Percentiles rank a stretch among this genome's conserved stretches.
Evolutionary conservation across 2,797 vertebrate species (phyloP).

Genomic region (Nannoperca australis): DNA sequence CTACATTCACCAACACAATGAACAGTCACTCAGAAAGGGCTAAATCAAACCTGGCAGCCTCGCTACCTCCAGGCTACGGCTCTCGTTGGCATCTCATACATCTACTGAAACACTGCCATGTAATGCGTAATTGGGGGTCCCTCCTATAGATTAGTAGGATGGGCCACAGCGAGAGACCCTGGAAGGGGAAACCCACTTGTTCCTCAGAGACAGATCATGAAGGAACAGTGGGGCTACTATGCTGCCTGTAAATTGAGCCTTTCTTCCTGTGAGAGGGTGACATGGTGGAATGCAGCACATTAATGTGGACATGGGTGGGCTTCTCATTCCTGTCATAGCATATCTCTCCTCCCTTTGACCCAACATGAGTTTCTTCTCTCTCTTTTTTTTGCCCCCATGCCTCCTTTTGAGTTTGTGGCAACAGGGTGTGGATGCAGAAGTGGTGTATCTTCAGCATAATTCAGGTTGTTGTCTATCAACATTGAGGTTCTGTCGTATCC

Average conservation of each 20-base stretch:
- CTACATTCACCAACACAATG: constrained; percentile 29
- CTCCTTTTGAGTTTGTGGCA: constrained; percentile 44
- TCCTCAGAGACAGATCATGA: constrained; percentile 59
- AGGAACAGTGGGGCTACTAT: constrained; percentile 85
- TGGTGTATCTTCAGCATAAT: constrained; percentile 9
- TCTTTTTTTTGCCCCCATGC: constrained; percentile 18
- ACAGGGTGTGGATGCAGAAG: constrained; percentile 24
- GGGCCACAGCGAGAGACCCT: constrained; percentile 53
- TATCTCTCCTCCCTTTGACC: constrained; percentile 63
- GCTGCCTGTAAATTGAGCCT: constrained; percentile 84
- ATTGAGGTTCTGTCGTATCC: accelerated
- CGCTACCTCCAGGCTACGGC: constrained; percentile 48
- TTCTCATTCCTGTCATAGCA: constrained; percentile 85
- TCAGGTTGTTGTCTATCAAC: neutral
- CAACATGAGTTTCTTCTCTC: constrained; percentile 45
- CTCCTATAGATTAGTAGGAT: constrained; percentile 50
- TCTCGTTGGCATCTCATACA: constrained; percentile 13
- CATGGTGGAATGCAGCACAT: constrained; percentile 81
- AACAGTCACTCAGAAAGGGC: constrained; percentile 12
- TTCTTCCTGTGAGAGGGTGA: constrained; percentile 84
- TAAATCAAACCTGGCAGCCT: constrained; percentile 59
- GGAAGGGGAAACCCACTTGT: constrained; percentile 59
- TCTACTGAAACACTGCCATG: constrained; percentile 30
- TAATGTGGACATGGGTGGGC: constrained; percentile 86
- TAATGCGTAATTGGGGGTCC: constrained; percentile 39